Evolutionary conservation across 2,113 vertebrate species (phyloP).

Genomic region (Acrocephalus kingi): DNA sequence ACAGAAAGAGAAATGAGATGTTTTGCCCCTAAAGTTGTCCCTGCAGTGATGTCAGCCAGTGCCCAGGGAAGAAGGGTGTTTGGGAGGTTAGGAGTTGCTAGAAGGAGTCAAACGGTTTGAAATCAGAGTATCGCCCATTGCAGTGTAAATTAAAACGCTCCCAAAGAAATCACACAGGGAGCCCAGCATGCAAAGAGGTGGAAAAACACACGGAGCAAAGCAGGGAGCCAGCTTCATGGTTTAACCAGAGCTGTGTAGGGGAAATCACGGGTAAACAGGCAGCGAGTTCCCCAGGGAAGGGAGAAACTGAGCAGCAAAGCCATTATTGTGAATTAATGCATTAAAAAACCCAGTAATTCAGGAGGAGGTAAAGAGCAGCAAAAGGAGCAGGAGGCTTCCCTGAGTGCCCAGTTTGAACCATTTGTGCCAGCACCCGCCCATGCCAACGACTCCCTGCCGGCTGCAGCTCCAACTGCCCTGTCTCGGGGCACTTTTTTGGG

Average conservation of each 20-base stretch:
- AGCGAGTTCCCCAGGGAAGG: not conserved
- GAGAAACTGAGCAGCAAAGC: not conserved
- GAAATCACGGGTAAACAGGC: not conserved
- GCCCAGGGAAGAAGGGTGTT: fast-evolving
- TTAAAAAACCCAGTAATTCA: not conserved
- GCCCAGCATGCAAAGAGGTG: not conserved
- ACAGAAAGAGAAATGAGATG: not conserved
- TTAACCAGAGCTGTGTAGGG: not conserved
- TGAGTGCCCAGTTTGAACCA: not conserved
- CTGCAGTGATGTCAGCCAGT: not conserved
- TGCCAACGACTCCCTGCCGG: fast-evolving
- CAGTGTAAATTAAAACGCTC: not conserved
- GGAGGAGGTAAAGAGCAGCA: not conserved
- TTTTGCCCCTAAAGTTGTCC: not conserved
- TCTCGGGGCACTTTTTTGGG: not conserved
- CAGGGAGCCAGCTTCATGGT: not conserved
- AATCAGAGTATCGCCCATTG: fast-evolving
- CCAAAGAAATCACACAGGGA: not conserved
- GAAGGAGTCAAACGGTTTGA: not conserved
- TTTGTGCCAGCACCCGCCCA: not conserved
- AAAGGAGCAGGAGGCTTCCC: not conserved
- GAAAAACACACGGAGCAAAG: not conserved
- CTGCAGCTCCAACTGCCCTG: not conserved
- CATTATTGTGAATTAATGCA: not conserved
- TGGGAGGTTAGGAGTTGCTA: not conserved